Conservation (phyloP, 2,113 vertebrate species). For the Atrichornis clamosus region DNA sequence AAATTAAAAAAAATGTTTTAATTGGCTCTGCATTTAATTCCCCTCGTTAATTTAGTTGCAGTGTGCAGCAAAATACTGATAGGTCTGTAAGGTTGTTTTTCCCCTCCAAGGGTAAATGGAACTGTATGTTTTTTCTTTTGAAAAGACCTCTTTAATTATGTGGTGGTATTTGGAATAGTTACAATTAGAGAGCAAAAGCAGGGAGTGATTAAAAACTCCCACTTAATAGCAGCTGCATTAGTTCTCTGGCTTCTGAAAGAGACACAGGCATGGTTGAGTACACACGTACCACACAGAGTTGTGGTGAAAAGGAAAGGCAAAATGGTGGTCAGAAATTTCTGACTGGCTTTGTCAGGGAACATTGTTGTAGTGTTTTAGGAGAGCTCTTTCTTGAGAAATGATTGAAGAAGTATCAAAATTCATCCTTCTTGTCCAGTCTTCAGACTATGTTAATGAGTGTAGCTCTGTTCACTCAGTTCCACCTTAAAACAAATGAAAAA, state of each 20-base stretch:
- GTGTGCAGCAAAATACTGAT: conserved; percentile 19
- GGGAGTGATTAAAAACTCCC: conserved; percentile 66
- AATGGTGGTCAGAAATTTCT: background rate
- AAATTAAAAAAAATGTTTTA: background rate
- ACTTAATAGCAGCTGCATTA: conserved; percentile 63
- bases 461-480: background rate
- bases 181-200: conserved; percentile 62
- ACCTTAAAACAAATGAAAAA: background rate
- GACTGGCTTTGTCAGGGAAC: background rate
- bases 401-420: background rate
- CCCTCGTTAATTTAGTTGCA: conserved; percentile 14
- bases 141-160: conserved; percentile 55
- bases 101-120: conserved; percentile 22
- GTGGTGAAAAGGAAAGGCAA: background rate
- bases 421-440: background rate
- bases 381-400: background rate
- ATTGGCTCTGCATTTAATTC: conserved; percentile 46
- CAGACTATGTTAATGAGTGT: background rate
- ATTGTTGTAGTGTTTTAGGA: background rate
- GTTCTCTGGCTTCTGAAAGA: conserved; percentile 38
- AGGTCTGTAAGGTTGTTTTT: conserved; percentile 41
- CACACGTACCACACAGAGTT: background rate
- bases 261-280: background rate
- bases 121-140: conserved; percentile 38
- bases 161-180: conserved; percentile 58